These are phyloP conservation scores for Philaethria dido DNA, from an alignment of 2,888 invertebrate genomes.

Conservation along the genomic window DNA sequence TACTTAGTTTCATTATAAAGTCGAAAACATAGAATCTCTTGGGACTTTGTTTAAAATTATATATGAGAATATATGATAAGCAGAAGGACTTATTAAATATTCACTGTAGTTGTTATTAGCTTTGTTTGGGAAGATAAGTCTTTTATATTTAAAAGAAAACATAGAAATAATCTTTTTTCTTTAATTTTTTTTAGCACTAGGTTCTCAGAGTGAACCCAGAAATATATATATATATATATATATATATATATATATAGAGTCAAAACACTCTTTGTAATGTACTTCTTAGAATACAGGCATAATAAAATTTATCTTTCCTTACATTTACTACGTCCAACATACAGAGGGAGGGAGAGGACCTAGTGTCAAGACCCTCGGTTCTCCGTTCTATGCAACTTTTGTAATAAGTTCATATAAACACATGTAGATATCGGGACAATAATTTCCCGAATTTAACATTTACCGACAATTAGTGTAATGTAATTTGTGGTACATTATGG, in stretches of 20 bases:
- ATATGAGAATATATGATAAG: constrained; percentile 7
- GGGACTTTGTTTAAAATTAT: constrained; percentile 9
- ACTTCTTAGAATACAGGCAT: too few relatives aligned
- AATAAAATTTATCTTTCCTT: too few relatives aligned
- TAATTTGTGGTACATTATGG: background rate
- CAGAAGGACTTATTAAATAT: background rate
- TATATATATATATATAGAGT: too few relatives aligned
- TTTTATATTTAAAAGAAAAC: background rate
- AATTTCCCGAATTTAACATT: background rate
- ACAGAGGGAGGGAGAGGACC: too few relatives aligned
- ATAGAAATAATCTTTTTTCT: too few relatives aligned
- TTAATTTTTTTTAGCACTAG: too few relatives aligned
- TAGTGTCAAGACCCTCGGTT: too few relatives aligned
- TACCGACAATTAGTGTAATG: background rate
- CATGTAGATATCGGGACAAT: background rate
- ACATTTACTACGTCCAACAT: too few relatives aligned
- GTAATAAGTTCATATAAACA: background rate
- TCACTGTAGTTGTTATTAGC: background rate
- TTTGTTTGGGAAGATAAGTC: background rate
- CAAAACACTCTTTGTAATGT: too few relatives aligned
- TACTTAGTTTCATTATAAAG: constrained; percentile 14
- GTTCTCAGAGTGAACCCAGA: too few relatives aligned
- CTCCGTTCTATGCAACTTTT: background rate
- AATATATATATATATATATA: too few relatives aligned
- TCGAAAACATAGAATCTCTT: background rate